Conservation (phyloP, 2,888 invertebrate genomes). For the Fragum fragum region DNA sequence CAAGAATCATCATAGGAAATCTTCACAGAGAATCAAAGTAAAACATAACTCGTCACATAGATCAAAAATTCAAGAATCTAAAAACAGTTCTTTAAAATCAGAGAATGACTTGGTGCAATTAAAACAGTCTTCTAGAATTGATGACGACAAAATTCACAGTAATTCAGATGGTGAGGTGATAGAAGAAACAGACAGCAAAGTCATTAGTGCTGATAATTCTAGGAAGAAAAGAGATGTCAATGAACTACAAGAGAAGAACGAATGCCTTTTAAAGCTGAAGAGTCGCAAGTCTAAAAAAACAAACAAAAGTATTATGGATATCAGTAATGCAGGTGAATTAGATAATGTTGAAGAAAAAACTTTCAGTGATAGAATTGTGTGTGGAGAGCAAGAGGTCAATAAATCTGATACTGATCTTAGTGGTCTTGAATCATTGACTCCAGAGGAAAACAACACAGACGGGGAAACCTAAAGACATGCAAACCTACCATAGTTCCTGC, state of each 20-base stretch:
- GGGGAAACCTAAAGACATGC: too few relatives aligned
- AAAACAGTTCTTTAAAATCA: neutral
- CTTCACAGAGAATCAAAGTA: too few relatives aligned
- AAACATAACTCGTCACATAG: neutral
- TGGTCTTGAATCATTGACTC: too few relatives aligned
- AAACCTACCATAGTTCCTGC: too few relatives aligned
- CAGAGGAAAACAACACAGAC: too few relatives aligned
- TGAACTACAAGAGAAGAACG: neutral
- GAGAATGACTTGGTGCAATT: neutral
- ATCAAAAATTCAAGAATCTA: neutral
- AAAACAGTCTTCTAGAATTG: neutral
- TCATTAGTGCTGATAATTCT: neutral
- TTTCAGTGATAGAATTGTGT: neutral
- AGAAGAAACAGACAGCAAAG: neutral
- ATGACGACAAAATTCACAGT: neutral
- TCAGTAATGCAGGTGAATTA: neutral
- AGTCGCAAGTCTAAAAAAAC: neutral
- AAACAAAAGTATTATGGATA: neutral
- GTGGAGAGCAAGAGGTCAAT: too few relatives aligned
- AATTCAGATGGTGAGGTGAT: neutral
- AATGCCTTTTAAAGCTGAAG: neutral
- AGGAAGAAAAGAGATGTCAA: neutral
- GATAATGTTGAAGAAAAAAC: neutral
- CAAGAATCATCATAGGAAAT: too few relatives aligned
- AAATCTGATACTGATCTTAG: too few relatives aligned